Percentiles rank a stretch among this genome's conserved stretches.
Conservation (phyloP, 1,140 invertebrate genomes). For the Polypedilum pembai region DNA sequence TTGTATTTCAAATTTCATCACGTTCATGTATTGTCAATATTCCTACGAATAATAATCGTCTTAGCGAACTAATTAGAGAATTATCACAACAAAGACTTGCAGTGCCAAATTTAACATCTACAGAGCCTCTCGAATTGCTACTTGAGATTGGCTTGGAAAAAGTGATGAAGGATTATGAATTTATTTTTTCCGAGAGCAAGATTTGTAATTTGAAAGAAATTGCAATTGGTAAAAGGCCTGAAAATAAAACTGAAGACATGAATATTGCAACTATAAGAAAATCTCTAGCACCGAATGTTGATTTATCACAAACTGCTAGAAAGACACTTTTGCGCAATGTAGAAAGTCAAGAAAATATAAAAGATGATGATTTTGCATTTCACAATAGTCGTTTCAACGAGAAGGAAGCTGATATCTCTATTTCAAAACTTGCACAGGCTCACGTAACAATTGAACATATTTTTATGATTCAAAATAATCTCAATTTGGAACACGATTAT, state of each 20-base stretch:
- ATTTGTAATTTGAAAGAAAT: conserved; percentile 37
- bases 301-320: conserved; percentile 31
- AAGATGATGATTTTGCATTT: conserved; percentile 34
- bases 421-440: conserved; percentile 39
- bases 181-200: conserved; percentile 41
- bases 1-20: conserved; percentile 40
- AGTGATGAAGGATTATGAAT: conserved; percentile 41
- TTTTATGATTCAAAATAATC: conserved; percentile 39
- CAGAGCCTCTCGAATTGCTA: conserved; percentile 40
- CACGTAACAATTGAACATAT: conserved; percentile 41
- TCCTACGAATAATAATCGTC: conserved; percentile 41
- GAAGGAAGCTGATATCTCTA: conserved; percentile 34
- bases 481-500: conserved; percentile 40
- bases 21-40: conserved; percentile 42
- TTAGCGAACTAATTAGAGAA: conserved; percentile 41
- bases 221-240: conserved; percentile 28
- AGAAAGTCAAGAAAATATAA: conserved; percentile 29
- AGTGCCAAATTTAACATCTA: conserved; percentile 39
- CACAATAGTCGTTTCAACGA: conserved; percentile 41
- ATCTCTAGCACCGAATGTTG: conserved; percentile 37
- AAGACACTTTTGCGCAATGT: conserved; percentile 38
- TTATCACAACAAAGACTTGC: conserved; percentile 39
- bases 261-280: conserved; percentile 38
- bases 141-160: conserved; percentile 43
- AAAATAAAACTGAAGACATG: conserved; percentile 20